Evolutionary conservation across 2,888 invertebrate genomes (phyloP), one percentile per base, ranked within the genome.

Genomic region (Conops quadrifasciatus): DNA sequence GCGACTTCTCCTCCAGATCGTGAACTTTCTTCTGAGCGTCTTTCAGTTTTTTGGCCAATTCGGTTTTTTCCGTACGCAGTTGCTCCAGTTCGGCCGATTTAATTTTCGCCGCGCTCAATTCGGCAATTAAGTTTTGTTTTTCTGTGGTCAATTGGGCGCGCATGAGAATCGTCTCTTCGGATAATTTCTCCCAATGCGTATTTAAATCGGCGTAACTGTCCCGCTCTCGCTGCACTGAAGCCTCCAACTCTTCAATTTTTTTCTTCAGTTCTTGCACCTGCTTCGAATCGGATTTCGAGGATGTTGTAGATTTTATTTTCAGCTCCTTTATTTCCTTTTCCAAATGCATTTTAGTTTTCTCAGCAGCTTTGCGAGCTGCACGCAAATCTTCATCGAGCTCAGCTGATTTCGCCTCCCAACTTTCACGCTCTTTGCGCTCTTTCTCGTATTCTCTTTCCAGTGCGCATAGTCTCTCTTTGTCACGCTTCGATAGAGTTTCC

Each of bases 101-200:
- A 11, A 82, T 80, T 62, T 78, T 82, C 5, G 78, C 72, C n/a
- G 80, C 72, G 49, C 72, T 82, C 16, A 85, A 71, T 67, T 86
- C 85, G 26, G 78, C 89, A 84, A 92, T 91, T 16, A 94, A 87
- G 78, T 91, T 90, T 86, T 94, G 93, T 80, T 94, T 95, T 82
- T 95, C 94, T 70, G 91, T 92, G 4, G 93, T 92, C 3, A 94
- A 87, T 82, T 93, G 91, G 9, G 94, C 92, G 85, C 94, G 94
- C 73, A 92, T 92, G 0, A 93, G 90, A 0, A 94, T 93, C 77
- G 94, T 93, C 80, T 95, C 94, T 82, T 95, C 94, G 82, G 93
- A 93, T 49, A 96, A 85, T 73, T 92, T 89, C 83, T 94, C 95
- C 85, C 94, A 94, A 84, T 93, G 94, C 21, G 90, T 89, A 43